Evolutionary conservation across 1,140 invertebrate species (phyloP), one percentile per base, ranked within the genome.

Genomic region (Subanguina moxae): DNA sequence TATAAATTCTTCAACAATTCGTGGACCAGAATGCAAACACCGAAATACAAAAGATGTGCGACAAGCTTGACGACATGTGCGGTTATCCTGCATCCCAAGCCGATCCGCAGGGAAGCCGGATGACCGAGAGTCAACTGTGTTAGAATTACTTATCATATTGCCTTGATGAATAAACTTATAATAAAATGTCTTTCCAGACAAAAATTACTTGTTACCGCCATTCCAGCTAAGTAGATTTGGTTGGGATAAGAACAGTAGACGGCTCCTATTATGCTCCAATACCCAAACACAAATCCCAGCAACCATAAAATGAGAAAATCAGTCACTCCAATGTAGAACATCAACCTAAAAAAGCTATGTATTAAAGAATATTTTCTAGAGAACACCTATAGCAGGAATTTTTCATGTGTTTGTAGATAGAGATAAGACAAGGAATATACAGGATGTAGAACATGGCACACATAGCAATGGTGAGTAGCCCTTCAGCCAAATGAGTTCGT

Each of bases 271-370:
- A 73, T 66, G n/a, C 32, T 32, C 28, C 71, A 69, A 46, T 71
- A 69, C 23, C 67, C 67, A 28, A n/a, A 62, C n/a, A 70, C 23
- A 23, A 69, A 52, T n/a, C 46, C 67, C 42, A 71, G 71, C 1
- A 69, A n/a, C 43, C 32, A 46, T 23, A 69, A 0, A 28, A 38
- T 62, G 21, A 73, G 28, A 23, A 69, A 38, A 21, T 69, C 67
- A 15, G 46, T 38, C 11, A 72, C 58, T 27, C 67, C 71, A 56
- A 69, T 69, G 46, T 71, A 71, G 13, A 69, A 73, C 67, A 69
- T 69, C 13, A 69, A 62, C 28, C 57, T 70, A n/a, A 38, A 38
- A 38, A 5, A 38, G 3, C 32, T n/a, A n/a, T n/a, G 11, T 38
- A 38, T 5, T 38, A 38, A 38, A 38, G 32, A 38, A 38, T 38